phyloP scores from a whole-genome alignment of 2,113 vertebrate genomes.

The Myiagra hebetior region DNA sequence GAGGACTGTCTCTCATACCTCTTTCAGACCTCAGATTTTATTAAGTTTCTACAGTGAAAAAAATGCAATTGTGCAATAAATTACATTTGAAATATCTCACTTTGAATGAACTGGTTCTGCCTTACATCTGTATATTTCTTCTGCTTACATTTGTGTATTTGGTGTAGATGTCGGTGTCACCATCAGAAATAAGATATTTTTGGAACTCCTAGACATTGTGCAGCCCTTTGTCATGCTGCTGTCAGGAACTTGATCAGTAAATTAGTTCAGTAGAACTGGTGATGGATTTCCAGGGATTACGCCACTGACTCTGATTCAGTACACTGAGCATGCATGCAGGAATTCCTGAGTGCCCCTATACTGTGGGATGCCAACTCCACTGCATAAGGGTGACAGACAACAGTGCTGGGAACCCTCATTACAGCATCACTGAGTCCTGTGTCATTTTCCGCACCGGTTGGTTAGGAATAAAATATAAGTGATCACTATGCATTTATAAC shows the following conservation, averaged over 20 bases:
- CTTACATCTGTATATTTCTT: not conserved
- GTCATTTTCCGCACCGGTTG: not conserved
- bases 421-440: not conserved
- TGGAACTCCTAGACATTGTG: not conserved
- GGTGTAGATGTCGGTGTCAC: not conserved
- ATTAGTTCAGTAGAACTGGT: not conserved
- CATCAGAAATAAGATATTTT: not conserved
- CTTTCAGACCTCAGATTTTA: not conserved
- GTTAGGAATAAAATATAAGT: not conserved
- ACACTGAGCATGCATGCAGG: not conserved
- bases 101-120: not conserved
- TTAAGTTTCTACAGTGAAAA: not conserved
- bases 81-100: not conserved
- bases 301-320: rapidly evolving
- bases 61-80: not conserved
- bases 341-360: rapidly evolving
- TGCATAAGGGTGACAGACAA: rapidly evolving
- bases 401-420: not conserved
- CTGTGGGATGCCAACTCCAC: not conserved
- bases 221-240: not conserved
- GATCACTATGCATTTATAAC: not conserved
- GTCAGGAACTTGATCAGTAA: not conserved
- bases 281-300: not conserved
- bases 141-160: not conserved
- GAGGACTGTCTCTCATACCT: not conserved